Conservation (phyloP, 92 coral and sea anemone genomes). For the Zoanthus sociatus region DNA sequence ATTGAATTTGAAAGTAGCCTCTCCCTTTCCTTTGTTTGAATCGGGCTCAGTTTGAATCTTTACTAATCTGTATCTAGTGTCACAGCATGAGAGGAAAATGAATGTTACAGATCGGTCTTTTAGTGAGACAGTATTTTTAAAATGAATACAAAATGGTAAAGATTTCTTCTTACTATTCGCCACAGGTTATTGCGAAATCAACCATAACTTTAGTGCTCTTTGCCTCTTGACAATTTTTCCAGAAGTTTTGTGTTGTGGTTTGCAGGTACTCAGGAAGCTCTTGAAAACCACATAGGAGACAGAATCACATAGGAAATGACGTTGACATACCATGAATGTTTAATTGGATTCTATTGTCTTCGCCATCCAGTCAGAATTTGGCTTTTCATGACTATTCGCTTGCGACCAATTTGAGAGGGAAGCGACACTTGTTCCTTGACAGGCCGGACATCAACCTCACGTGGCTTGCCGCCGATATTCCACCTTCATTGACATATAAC, state of each 20-base stretch:
- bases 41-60: too few relatives aligned
- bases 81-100: too few relatives aligned
- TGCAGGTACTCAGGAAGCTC: background rate
- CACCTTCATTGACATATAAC: conserved; percentile 2
- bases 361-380: background rate
- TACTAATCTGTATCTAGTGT: too few relatives aligned
- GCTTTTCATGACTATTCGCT: background rate
- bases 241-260: conserved; percentile 17
- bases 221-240: background rate
- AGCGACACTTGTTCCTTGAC: background rate
- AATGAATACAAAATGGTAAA: too few relatives aligned
- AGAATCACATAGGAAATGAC: conserved; percentile 10
- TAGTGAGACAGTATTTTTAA: too few relatives aligned
- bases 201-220: background rate
- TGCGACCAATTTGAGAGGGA: background rate
- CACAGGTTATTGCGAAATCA: background rate
- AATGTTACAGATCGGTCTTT: too few relatives aligned
- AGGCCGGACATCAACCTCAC: background rate
- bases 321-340: background rate
- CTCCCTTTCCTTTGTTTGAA: too few relatives aligned
- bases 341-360: background rate
- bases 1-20: too few relatives aligned
- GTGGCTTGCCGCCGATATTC: conserved; percentile 13
- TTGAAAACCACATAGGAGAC: background rate
- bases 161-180: too few relatives aligned